Conservation (phyloP, 2,797 vertebrate genomes). For the Hippocampus kuda region DNA sequence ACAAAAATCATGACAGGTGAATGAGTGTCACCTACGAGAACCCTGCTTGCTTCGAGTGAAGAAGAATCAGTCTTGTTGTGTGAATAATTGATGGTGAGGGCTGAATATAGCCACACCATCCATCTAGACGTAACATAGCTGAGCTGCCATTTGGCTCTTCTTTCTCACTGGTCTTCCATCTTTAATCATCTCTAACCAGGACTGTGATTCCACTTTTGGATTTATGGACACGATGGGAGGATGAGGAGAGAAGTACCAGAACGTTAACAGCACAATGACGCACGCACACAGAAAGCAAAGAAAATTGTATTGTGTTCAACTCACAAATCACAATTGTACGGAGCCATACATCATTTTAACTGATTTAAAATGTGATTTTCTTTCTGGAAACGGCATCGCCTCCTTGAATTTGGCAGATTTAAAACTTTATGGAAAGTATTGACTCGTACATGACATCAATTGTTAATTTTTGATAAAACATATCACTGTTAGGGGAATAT, state of each 20-base stretch:
- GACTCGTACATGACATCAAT: too few relatives aligned
- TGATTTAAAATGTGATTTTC: too few relatives aligned
- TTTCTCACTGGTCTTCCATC: slow-evolving; percentile 38
- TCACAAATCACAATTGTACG: not conserved
- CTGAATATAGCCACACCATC: slow-evolving; percentile 49
- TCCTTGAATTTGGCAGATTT: too few relatives aligned
- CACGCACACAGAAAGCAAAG: not conserved
- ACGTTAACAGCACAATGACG: not conserved
- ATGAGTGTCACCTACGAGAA: slow-evolving; percentile 7
- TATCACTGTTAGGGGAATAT: too few relatives aligned
- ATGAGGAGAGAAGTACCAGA: slow-evolving; percentile 20
- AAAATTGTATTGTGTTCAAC: not conserved
- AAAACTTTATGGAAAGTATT: too few relatives aligned
- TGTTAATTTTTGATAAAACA: too few relatives aligned
- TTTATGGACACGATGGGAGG: slow-evolving; percentile 46
- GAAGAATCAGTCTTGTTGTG: slow-evolving; percentile 39
- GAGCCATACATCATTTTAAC: not conserved
- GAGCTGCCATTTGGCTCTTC: slow-evolving; percentile 52
- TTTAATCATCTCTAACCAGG: slow-evolving; percentile 50
- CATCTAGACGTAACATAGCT: slow-evolving; percentile 55
- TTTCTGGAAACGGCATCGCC: too few relatives aligned
- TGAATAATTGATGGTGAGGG: slow-evolving; percentile 54
- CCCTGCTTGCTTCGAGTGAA: slow-evolving; percentile 10
- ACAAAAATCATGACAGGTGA: not conserved
- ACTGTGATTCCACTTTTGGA: slow-evolving; percentile 44